phyloP scores from a whole-genome alignment of 2,797 vertebrate genomes.

The Schizopygopsis malacanthus region DNA sequence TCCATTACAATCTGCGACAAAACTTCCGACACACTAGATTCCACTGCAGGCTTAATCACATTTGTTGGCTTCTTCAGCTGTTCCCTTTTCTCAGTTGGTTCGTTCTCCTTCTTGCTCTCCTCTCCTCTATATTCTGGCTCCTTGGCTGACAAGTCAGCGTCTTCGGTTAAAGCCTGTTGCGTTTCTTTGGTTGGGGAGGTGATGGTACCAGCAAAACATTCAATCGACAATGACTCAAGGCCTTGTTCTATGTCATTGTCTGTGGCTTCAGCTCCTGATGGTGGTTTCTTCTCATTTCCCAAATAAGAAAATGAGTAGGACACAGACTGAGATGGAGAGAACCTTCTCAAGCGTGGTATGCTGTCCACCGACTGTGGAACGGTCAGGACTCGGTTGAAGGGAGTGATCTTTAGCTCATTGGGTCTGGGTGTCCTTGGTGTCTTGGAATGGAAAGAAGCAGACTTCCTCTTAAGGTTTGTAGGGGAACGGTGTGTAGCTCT shows the following conservation, averaged over 20 bases:
- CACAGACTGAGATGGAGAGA: constrained; percentile 92
- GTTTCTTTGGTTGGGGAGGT: constrained; percentile 65
- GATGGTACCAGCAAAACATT: constrained; percentile 58
- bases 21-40: constrained; percentile 87
- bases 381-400: constrained; percentile 92
- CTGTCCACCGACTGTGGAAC: constrained; percentile 96
- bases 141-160: constrained; percentile 11
- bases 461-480: constrained; percentile 88
- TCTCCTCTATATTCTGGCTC: constrained; percentile 62
- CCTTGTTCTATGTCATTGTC: constrained; percentile 67
- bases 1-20: constrained; percentile 87
- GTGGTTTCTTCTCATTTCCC: constrained; percentile 79
- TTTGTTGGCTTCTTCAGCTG: constrained; percentile 62
- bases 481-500: constrained; percentile 86
- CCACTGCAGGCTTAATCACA: constrained; percentile 78
- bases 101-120: constrained; percentile 56
- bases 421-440: constrained; percentile 88
- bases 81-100: constrained; percentile 40
- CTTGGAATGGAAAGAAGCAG: constrained; percentile 87
- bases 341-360: constrained; percentile 91
- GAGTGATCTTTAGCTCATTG: constrained; percentile 91
- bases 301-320: constrained; percentile 89
- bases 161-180: constrained; percentile 64
- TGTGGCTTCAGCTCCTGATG: constrained; percentile 66
- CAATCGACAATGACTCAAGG: constrained; percentile 59